phyloP scores from a whole-genome alignment of 2,888 invertebrate species.

The Drosophila meridionalis region DNA sequence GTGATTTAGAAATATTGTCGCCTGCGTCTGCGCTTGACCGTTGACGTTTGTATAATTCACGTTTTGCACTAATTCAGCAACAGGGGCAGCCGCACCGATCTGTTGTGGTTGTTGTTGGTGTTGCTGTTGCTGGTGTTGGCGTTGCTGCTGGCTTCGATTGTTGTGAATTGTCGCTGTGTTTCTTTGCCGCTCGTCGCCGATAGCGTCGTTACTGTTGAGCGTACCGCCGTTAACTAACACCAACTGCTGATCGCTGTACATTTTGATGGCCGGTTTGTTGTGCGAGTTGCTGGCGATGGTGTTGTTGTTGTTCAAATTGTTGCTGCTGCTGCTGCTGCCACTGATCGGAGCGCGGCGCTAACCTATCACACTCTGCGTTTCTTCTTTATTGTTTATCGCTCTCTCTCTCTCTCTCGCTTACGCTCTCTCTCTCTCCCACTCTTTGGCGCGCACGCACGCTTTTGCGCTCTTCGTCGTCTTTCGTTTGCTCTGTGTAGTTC shows the following conservation, averaged over 20 bases:
- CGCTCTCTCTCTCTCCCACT: slow-evolving; percentile 22
- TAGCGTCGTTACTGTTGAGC: slow-evolving; percentile 78
- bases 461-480: slow-evolving; percentile 15
- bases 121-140: slow-evolving; percentile 11
- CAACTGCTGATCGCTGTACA: slow-evolving; percentile 63
- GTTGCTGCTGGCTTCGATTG: slow-evolving; percentile 49
- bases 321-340: slow-evolving; percentile 34
- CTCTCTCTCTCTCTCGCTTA: slow-evolving; percentile 17
- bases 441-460: slow-evolving; percentile 22
- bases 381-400: slow-evolving; percentile 54
- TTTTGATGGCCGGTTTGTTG: slow-evolving; percentile 62
- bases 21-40: slow-evolving; percentile 67
- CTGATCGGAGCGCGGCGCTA: slow-evolving; percentile 51
- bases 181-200: slow-evolving; percentile 55
- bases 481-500: slow-evolving; percentile 22
- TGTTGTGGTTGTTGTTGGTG: slow-evolving; percentile 31
- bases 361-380: slow-evolving; percentile 54
- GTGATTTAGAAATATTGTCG: slow-evolving; percentile 67
- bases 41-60: slow-evolving; percentile 70
- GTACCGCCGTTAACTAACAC: slow-evolving; percentile 84
- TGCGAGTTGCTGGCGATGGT: slow-evolving; percentile 21
- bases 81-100: slow-evolving; percentile 36
- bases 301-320: slow-evolving; percentile 34
- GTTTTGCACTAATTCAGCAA: slow-evolving; percentile 72
- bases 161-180: slow-evolving; percentile 50